These are phyloP conservation scores for Orussus abietinus DNA, from an alignment of 1,140 invertebrate species.

Conservation along the genomic window DNA sequence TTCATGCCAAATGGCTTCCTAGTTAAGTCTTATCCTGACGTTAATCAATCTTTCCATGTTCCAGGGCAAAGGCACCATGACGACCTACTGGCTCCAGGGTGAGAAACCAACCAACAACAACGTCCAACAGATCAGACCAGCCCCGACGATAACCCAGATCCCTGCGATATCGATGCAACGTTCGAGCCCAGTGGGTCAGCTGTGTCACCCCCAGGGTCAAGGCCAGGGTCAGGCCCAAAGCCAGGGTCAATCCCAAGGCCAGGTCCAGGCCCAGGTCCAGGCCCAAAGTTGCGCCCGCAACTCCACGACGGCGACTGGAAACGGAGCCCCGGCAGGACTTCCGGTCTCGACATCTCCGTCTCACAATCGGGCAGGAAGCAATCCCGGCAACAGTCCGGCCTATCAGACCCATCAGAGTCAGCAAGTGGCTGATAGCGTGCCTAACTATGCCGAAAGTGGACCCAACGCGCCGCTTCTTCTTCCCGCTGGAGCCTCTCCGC, in stretches of 20 bases:
- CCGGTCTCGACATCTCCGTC: constrained; percentile 14
- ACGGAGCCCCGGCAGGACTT: constrained; percentile 29
- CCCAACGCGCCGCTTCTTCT: constrained; percentile 43
- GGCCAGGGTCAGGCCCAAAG: background rate
- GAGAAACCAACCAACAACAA: constrained; percentile 49
- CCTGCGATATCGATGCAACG: constrained; percentile 14
- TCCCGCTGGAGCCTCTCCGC: constrained; percentile 36
- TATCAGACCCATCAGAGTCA: constrained; percentile 23
- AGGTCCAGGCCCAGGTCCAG: constrained; percentile 5
- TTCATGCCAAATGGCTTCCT: no score
- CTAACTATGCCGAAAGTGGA: constrained; percentile 41
- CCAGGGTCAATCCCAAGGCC: constrained; percentile 11
- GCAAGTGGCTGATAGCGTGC: constrained; percentile 32
- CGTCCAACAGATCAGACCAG: constrained; percentile 17
- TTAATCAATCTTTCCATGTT: no score
- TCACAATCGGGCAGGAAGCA: constrained; percentile 20
- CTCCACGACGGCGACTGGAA: constrained; percentile 31
- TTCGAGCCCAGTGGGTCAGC: constrained; percentile 4
- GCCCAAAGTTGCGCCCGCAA: constrained; percentile 21
- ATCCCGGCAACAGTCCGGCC: constrained; percentile 18
- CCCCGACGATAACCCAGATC: constrained; percentile 13
- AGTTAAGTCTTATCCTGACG: no score
- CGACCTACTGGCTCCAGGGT: constrained; percentile 87
- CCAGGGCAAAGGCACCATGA: constrained; percentile 84
- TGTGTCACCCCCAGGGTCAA: constrained; percentile 6